Conservation (phyloP, 2,113 vertebrate species). For the Miniopterus natalensis region DNA sequence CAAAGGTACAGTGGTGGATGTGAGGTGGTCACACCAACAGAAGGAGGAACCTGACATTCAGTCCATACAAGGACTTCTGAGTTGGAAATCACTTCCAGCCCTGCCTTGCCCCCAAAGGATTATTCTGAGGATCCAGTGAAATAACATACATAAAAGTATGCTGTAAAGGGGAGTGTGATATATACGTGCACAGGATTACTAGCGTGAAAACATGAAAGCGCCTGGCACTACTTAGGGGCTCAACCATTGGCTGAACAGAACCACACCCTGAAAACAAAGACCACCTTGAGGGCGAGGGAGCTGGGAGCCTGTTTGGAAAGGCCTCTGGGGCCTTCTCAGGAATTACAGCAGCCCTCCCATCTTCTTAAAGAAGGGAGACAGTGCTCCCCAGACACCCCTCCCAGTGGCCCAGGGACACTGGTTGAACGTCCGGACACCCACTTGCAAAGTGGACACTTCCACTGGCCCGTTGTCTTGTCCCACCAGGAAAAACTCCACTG, state of each 20-base stretch:
- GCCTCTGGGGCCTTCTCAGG: not conserved
- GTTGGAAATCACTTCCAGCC: not conserved
- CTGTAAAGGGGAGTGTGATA: fast-evolving
- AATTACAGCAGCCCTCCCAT: fast-evolving
- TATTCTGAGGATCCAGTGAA: not conserved
- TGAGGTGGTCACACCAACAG: not conserved
- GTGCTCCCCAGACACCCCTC: not conserved
- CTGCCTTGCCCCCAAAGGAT: not conserved
- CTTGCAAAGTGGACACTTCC: constrained; percentile 92
- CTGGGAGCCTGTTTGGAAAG: not conserved
- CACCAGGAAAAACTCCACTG: constrained; percentile 94
- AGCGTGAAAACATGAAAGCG: fast-evolving
- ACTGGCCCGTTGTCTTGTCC: constrained; percentile 93
- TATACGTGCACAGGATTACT: fast-evolving
- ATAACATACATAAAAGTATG: not conserved
- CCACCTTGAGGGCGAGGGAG: too few relatives aligned
- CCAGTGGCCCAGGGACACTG: fast-evolving
- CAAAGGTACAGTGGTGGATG: fast-evolving
- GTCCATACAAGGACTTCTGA: fast-evolving
- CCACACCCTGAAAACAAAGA: not conserved
- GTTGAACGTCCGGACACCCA: constrained; percentile 78
- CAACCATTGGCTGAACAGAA: too few relatives aligned
- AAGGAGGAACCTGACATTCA: not conserved
- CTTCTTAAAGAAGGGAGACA: too few relatives aligned
- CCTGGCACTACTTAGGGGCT: not conserved